Evolutionary conservation across 2,113 vertebrate species (phyloP).

Genomic region (Polypterus bichir): DNA sequence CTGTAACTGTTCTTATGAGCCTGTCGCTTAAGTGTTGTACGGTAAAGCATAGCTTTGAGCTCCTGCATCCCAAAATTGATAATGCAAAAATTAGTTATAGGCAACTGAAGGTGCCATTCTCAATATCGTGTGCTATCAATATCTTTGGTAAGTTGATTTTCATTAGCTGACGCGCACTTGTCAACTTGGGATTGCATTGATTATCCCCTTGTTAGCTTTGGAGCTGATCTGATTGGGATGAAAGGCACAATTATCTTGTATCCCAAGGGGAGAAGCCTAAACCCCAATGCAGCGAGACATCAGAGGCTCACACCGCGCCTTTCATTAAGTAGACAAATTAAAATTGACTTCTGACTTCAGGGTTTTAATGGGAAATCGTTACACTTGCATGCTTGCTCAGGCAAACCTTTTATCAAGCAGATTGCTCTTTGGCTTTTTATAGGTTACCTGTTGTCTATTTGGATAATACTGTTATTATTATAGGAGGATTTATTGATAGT

Average conservation of each 20-base stretch:
- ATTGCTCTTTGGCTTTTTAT: not conserved
- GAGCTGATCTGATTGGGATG: not conserved
- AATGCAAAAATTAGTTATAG: too few species aligned
- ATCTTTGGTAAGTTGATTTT: not conserved
- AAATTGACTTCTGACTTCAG: conserved; percentile 4
- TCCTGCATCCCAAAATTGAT: too few species aligned
- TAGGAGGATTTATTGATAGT: not conserved
- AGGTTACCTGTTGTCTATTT: not conserved
- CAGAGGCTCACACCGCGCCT: not conserved
- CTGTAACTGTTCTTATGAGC: too few species aligned
- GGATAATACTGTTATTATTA: too few species aligned
- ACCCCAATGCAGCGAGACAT: not conserved
- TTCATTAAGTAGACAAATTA: conserved; percentile 5
- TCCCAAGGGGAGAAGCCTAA: not conserved
- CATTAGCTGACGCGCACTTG: not conserved
- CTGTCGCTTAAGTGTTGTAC: too few species aligned
- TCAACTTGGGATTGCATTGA: not conserved
- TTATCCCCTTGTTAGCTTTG: not conserved
- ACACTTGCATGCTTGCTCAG: not conserved
- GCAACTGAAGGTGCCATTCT: too few species aligned
- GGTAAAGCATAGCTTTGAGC: too few species aligned
- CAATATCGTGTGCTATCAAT: not conserved
- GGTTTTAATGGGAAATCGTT: not conserved
- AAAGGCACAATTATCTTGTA: not conserved
- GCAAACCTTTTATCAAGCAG: not conserved